A percentile compares a stretch with the other conserved stretches of the same genome.
Evolutionary conservation across 2,113 vertebrate genomes (phyloP).

Genomic region (Procavia capensis): DNA sequence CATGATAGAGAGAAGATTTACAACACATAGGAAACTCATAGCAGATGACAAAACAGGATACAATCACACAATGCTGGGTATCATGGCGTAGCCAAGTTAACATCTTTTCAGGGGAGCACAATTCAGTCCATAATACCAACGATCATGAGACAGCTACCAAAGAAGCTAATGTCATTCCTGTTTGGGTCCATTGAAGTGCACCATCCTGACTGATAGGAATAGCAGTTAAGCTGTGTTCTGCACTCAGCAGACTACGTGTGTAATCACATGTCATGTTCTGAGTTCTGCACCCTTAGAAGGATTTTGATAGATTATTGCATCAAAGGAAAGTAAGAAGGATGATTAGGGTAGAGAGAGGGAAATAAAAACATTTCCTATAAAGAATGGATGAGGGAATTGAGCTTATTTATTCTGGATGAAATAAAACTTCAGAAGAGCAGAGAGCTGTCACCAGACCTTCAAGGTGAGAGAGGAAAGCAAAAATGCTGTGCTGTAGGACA

Average conservation of each 20-base stretch:
- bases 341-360: too few relatives aligned
- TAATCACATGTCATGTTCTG: background rate
- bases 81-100: too few relatives aligned
- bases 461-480: background rate
- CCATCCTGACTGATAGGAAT: fast-evolving
- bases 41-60: too few relatives aligned
- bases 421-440: background rate
- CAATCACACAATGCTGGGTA: too few relatives aligned
- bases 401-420: background rate
- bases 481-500: background rate
- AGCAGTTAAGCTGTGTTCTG: background rate
- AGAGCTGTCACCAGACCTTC: background rate
- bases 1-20: too few relatives aligned
- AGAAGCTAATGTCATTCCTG: background rate
- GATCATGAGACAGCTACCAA: background rate
- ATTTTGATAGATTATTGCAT: background rate
- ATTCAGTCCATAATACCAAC: background rate
- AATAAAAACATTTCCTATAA: background rate
- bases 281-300: background rate
- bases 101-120: too few relatives aligned
- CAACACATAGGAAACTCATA: too few relatives aligned
- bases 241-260: background rate
- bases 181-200: background rate
- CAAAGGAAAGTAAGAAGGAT: background rate
- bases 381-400: background rate